Evolutionary conservation across 1,140 invertebrate species (phyloP), one percentile per base, ranked within the genome.

Genomic region (Drosophila littoralis): DNA sequence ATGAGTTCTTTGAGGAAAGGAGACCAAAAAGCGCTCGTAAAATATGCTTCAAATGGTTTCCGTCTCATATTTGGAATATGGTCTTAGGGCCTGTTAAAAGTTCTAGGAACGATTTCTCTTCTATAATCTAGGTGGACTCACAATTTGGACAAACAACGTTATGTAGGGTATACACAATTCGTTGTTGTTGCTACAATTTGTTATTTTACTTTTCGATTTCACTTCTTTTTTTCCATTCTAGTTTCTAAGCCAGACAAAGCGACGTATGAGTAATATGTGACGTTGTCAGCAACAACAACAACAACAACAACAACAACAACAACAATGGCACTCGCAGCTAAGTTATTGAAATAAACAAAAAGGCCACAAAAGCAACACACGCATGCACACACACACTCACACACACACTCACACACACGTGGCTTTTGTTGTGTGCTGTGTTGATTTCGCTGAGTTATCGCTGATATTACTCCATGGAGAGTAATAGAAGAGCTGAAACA

Each of bases 301-400:
- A 32, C 22, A 28, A 22, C 22, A 22, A n/a, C 46, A 61, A 33
- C 15, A 57, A 46, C 40, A 38, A 50, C 42, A 48, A 17, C 40
- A 45, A 48, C 35, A 50, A 50, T 59, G 59, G 51, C 38, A 50
- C 35, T 28, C 73, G 48, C 52, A 64, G 70, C 55, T 45, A 88
- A 88, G 83, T 80, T 88, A 88, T 88, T 88, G 79, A 88, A 88
- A 89, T 80, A 83, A 79, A 82, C 79, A 86, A 79, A 85, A 74
- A 43, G 32, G 51, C 42, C 40, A 51, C 58, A 40, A 40, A 9
- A 58, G 22, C 63, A 55, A 7, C 12, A 35, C 9, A 48, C 38
- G 52, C 42, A 55, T 36, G 58, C 42, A 55, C 35, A 65, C 63
- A 67, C 70, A 51, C 45, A 32, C 51, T 40, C 54, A 43, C 48